These are phyloP conservation scores for Paralichthys olivaceus DNA, from an alignment of 2,113 vertebrate species.

Conservation along the genomic window DNA sequence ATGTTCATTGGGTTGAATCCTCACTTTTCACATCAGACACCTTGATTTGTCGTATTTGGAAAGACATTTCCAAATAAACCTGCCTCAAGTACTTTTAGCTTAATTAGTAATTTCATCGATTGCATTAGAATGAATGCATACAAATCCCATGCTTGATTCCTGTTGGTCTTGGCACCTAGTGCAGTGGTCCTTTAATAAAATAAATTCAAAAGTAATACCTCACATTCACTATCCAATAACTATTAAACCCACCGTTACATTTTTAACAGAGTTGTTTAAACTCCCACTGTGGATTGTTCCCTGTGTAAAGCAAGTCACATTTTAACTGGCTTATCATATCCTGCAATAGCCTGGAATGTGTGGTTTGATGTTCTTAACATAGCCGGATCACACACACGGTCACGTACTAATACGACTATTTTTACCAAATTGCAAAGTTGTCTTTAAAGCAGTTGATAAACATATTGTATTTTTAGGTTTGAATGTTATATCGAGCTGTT, in stretches of 20 bases:
- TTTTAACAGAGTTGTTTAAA: not conserved
- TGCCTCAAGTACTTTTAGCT: not conserved
- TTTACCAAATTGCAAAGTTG: constrained; percentile 28
- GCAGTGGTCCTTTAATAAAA: not conserved
- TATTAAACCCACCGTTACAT: not conserved
- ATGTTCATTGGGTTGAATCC: not conserved
- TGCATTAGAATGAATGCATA: constrained; percentile 7
- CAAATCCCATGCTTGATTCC: not conserved
- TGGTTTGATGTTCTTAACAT: not conserved
- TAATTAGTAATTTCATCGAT: constrained; percentile 17
- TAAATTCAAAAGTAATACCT: constrained; percentile 11
- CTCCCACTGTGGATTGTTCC: constrained; percentile 11
- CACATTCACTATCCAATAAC: not conserved
- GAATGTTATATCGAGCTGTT: not conserved
- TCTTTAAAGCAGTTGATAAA: constrained; percentile 25
- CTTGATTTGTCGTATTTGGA: not conserved
- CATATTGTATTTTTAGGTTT: not conserved
- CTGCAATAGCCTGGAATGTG: not conserved
- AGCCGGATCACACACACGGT: not conserved
- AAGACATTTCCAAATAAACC: constrained; percentile 14
- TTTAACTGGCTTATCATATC: constrained; percentile 12
- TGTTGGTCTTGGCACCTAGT: not conserved
- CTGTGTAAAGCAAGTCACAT: constrained; percentile 1
- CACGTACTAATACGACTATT: constrained; percentile 28
- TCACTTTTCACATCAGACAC: not conserved